Percentiles rank a stretch among this genome's conserved stretches.
Evolutionary conservation across 2,888 invertebrate species (phyloP).

Genomic region (Achlya flavicornis): DNA sequence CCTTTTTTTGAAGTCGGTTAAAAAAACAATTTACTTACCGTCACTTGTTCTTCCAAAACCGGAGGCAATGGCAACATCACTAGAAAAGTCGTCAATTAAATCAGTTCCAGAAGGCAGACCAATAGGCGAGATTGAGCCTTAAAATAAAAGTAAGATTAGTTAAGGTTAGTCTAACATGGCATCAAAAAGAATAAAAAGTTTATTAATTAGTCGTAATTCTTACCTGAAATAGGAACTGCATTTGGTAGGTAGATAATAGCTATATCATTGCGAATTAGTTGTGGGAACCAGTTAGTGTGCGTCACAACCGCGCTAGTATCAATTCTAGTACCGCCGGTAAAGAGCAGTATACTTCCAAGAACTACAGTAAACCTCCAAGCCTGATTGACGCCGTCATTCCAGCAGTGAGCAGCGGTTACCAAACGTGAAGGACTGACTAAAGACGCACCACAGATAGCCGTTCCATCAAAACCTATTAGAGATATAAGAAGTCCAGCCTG

Average conservation of each 20-base stretch:
- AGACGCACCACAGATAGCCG: conserved; percentile 56
- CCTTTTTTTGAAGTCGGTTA: too few relatives aligned
- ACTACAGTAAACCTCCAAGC: conserved; percentile 53
- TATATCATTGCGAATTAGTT: conserved; percentile 50
- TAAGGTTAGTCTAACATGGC: background rate
- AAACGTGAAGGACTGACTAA: conserved; percentile 42
- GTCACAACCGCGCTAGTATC: conserved; percentile 37
- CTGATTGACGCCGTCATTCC: conserved; percentile 55
- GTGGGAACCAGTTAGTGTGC: conserved; percentile 54
- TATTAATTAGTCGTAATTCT: conserved; percentile 16
- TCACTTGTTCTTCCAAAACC: conserved; percentile 48
- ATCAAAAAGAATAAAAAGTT: background rate
- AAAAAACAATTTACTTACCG: conserved; percentile 26
- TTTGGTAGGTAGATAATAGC: conserved; percentile 46
- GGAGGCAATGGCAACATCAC: conserved; percentile 48
- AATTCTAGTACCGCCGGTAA: conserved; percentile 56
- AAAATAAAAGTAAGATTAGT: conserved; percentile 14
- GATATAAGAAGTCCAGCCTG: conserved; percentile 47
- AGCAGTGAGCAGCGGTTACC: conserved; percentile 58
- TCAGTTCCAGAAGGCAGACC: conserved; percentile 40
- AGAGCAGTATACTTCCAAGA: conserved; percentile 54
- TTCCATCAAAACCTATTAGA: conserved; percentile 23
- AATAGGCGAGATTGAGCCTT: conserved; percentile 42
- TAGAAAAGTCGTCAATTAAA: conserved; percentile 36
- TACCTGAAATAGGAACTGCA: conserved; percentile 36